Evolutionary conservation across 64 coral and sea anemone genomes (phyloP).

Genomic region (Montipora sp.): DNA sequence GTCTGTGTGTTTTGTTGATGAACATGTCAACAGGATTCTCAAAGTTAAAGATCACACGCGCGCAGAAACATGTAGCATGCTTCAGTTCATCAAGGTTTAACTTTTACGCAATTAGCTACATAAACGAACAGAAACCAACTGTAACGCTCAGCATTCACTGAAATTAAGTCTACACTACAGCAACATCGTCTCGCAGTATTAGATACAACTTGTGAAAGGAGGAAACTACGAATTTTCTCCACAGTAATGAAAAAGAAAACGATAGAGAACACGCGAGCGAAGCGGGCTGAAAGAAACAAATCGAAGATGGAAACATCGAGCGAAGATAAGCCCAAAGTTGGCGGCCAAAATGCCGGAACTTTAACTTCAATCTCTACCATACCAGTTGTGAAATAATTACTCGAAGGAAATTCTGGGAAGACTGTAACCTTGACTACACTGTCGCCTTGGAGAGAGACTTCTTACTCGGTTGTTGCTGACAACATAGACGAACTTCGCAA

Average conservation of each 20-base stretch:
- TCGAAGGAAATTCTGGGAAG: constrained; percentile 97
- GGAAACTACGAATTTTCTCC: background rate
- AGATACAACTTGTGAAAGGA: background rate
- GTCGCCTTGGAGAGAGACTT: constrained; percentile 98
- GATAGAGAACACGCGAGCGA: constrained; percentile 28
- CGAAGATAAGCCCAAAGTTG: background rate
- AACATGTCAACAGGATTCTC: constrained; percentile 54
- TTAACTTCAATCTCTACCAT: constrained; percentile 39
- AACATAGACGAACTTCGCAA: constrained; percentile 98
- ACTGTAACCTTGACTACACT: constrained; percentile 99
- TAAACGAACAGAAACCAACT: background rate
- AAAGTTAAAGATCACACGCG: constrained; percentile 33
- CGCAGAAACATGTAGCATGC: background rate
- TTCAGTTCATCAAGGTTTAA: constrained; percentile 16
- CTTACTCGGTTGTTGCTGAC: constrained; percentile 91
- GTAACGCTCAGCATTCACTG: background rate
- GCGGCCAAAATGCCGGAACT: background rate
- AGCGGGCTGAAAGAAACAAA: constrained; percentile 41
- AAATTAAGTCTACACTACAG: constrained; percentile 12
- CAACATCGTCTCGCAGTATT: background rate
- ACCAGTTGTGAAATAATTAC: constrained; percentile 77
- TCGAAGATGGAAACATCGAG: constrained; percentile 45
- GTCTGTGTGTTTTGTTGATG: constrained; percentile 62
- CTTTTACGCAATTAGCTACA: constrained; percentile 4
- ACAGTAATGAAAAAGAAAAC: constrained; percentile 28